A percentile compares a stretch with the other conserved stretches of the same genome.
These are phyloP conservation scores for Drosophila kohkoa DNA, from an alignment of 1,140 invertebrate species.

Conservation along the genomic window DNA sequence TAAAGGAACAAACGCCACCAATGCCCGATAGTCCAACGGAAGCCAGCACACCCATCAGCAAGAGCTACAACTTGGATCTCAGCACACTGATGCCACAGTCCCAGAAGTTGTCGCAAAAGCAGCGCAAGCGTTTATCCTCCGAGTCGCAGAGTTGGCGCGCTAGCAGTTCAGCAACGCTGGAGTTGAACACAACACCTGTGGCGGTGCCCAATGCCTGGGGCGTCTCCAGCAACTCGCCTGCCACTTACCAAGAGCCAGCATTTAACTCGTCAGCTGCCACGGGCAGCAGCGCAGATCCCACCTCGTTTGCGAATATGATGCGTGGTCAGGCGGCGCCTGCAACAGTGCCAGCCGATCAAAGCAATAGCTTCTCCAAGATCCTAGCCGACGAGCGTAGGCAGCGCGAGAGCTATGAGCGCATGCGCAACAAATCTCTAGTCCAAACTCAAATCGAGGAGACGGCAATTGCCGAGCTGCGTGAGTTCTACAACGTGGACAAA, in stretches of 20 bases:
- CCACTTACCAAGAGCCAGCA: slow-evolving; percentile 34
- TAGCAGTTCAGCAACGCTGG: slow-evolving; percentile 28
- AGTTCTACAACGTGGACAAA: slow-evolving; percentile 87
- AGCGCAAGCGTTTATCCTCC: slow-evolving; percentile 85
- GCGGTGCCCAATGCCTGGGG: slow-evolving; percentile 79
- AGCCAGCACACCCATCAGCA: slow-evolving; percentile 40
- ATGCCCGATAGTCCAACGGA: slow-evolving; percentile 35
- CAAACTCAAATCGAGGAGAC: slow-evolving; percentile 89
- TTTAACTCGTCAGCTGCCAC: slow-evolving; percentile 50
- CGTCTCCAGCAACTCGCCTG: slow-evolving; percentile 26
- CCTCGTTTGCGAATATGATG: slow-evolving; percentile 81
- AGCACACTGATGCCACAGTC: slow-evolving; percentile 71
- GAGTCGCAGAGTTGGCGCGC: slow-evolving; percentile 69
- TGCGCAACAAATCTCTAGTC: slow-evolving; percentile 86
- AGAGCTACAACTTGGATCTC: slow-evolving; percentile 76
- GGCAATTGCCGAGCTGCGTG: slow-evolving; percentile 88
- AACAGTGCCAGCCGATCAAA: slow-evolving; percentile 8
- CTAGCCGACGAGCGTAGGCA: slow-evolving; percentile 86
- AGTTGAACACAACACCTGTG: slow-evolving; percentile 42
- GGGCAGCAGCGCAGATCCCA: slow-evolving; percentile 67
- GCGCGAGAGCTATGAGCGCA: slow-evolving; percentile 85
- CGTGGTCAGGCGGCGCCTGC: slow-evolving; percentile 26
- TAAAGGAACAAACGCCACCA: slow-evolving; percentile 52
- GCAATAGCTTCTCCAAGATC: slow-evolving; percentile 85
- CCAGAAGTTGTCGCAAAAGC: slow-evolving; percentile 86